Percentiles rank a stretch among this genome's conserved stretches.
Evolutionary conservation across 2,797 vertebrate species (phyloP).

Genomic region (Amazona ochrocephala): DNA sequence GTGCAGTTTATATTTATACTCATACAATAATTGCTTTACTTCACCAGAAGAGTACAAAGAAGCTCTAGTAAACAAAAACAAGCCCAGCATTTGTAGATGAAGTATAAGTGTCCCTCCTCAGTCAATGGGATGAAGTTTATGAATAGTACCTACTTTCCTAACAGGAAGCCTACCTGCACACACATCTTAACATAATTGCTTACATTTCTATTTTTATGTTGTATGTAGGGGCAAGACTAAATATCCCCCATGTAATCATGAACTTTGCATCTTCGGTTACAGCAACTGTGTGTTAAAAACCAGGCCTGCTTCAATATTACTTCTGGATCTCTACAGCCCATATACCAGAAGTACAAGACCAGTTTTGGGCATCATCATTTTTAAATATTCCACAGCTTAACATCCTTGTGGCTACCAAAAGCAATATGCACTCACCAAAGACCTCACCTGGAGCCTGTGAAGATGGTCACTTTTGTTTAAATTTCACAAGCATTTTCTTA

Average conservation of each 20-base stretch:
- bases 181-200: not conserved
- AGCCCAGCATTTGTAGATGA: not conserved
- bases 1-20: not conserved
- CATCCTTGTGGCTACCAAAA: not conserved
- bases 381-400: not conserved
- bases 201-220: not conserved
- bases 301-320: not conserved
- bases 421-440: not conserved
- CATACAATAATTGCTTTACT: not conserved
- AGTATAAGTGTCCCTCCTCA: not conserved
- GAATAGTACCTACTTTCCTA: not conserved
- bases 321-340: not conserved
- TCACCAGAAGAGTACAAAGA: not conserved
- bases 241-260: not conserved
- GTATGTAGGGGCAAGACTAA: not conserved
- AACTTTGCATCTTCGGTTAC: not conserved
- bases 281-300: not conserved
- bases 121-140: not conserved
- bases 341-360: not conserved
- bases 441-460: fast-evolving
- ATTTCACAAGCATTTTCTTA: not conserved
- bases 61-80: not conserved
- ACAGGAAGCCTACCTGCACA: not conserved
- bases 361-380: not conserved
- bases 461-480: not conserved